A percentile compares a stretch with the other conserved stretches of the same genome.
Evolutionary conservation across 2,113 vertebrate genomes (phyloP).

Genomic region (Python bivittatus): DNA sequence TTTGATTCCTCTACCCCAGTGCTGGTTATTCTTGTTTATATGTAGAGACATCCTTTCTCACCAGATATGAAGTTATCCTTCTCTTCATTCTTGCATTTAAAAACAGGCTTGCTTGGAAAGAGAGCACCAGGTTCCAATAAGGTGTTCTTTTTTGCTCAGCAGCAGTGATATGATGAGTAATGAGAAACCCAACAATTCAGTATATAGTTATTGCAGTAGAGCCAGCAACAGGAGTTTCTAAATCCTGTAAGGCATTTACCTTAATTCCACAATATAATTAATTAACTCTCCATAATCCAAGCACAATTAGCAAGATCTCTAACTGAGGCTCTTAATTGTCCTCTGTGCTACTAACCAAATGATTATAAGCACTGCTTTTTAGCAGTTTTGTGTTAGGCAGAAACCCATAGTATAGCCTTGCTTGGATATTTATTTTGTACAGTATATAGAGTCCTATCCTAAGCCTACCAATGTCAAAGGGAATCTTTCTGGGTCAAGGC

Average conservation of each 20-base stretch:
- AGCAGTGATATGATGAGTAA: neutral
- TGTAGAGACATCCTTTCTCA: neutral
- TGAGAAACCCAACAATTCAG: neutral
- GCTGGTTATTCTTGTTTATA: neutral
- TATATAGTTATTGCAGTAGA: neutral
- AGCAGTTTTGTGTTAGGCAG: accelerated
- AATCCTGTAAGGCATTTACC: constrained; percentile 29
- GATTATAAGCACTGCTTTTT: neutral
- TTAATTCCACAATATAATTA: constrained; percentile 26
- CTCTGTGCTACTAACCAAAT: accelerated
- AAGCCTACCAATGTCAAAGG: neutral
- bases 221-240: constrained; percentile 30
- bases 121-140: neutral
- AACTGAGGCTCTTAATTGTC: constrained; percentile 14
- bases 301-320: constrained; percentile 43
- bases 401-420: neutral
- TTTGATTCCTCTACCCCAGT: neutral
- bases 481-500: neutral
- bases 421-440: accelerated
- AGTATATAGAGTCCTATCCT: neutral
- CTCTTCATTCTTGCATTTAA: neutral
- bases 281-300: constrained; percentile 39
- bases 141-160: neutral
- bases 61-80: neutral
- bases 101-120: neutral